A percentile compares a stretch with the other conserved stretches of the same genome.
Conservation (phyloP, 2,888 invertebrate species). For the Panzeria rudis region DNA sequence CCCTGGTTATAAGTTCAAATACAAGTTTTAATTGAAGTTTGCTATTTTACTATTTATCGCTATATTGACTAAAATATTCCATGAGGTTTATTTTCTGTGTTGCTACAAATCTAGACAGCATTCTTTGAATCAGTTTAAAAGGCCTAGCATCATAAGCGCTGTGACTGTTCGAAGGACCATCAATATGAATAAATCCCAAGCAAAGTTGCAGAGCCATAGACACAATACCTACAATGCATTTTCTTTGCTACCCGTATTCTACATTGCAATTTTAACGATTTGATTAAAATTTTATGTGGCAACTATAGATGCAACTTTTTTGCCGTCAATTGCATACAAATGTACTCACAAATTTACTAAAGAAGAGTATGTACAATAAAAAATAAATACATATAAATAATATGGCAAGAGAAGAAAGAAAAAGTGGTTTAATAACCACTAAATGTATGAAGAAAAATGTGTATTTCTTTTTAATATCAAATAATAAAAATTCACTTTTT, state of each 20-base stretch:
- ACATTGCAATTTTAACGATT: neutral
- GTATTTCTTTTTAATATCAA: conserved; percentile 18
- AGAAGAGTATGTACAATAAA: conserved; percentile 3
- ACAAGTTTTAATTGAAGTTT: neutral
- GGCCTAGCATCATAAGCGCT: too few species aligned
- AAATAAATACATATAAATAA: neutral
- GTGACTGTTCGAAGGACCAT: too few species aligned
- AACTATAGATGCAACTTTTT: conserved; percentile 11
- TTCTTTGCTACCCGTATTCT: too few species aligned
- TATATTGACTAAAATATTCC: neutral
- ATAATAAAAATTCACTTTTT: conserved; percentile 39
- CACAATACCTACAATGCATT: too few species aligned
- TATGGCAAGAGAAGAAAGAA: conserved; percentile 23
- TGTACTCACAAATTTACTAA: conserved; percentile 9
- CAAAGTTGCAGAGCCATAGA: too few species aligned
- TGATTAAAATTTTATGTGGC: neutral
- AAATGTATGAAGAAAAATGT: conserved; percentile 47
- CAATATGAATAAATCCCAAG: too few species aligned
- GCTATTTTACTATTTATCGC: neutral
- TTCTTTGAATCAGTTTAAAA: too few species aligned
- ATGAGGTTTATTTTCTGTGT: too few species aligned
- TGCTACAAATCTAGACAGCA: too few species aligned
- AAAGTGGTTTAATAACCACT: conserved; percentile 57
- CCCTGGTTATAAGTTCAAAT: too few species aligned
- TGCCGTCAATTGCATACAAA: conserved; percentile 14